Evolutionary conservation across 2,797 vertebrate genomes (phyloP), one percentile per base, ranked within the genome.

Genomic region (Chelidonichthys spinosus): DNA sequence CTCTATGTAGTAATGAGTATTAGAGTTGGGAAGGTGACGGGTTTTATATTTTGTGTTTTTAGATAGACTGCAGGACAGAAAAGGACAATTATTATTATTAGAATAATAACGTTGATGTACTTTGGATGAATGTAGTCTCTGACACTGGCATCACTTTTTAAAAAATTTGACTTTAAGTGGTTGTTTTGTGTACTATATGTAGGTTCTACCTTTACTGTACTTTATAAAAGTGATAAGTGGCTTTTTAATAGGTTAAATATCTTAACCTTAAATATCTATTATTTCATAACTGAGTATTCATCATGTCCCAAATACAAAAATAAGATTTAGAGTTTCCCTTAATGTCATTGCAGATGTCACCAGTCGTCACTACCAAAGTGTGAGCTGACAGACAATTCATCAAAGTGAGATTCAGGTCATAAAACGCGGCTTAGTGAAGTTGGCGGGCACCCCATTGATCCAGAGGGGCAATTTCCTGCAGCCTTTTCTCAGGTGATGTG

Each of bases 381-480:
- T 18, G 44, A 52, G 59, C 14, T n/a, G 70, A 46, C 66, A 58
- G 43, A 73, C 10, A n/a, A 68, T 49, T 50, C 14, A 37, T 25
- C 32, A 54, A 59, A 55, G 17, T 60, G 37, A 70, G 0, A 63
- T 72, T 80, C 44, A 42, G 62, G 11, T 49, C 3, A 4, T 60
- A 50, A n/a, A 63, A 76, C 14, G n/a, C 0, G 0, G 40, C 49
- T 39, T 33, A 11, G 6, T 65, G 25, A 46, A 62, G 58, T 65
- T 50, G 44, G 43, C 11, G 2, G 15, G 9, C 35, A 66, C 1
- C 2, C 65, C 53, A 58, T 60, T 62, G 63, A 76, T 74, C 32
- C 37, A 32, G 33, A 61, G n/a, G 50, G 56, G 53, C 11, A 63
- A 59, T 85, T 69, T 76, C 58, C 69, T 10, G 18, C 15, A 39